A percentile compares a stretch with the other conserved stretches of the same genome.
Conservation (phyloP, 2,797 vertebrate species). For the Coracias cyanogaster region DNA sequence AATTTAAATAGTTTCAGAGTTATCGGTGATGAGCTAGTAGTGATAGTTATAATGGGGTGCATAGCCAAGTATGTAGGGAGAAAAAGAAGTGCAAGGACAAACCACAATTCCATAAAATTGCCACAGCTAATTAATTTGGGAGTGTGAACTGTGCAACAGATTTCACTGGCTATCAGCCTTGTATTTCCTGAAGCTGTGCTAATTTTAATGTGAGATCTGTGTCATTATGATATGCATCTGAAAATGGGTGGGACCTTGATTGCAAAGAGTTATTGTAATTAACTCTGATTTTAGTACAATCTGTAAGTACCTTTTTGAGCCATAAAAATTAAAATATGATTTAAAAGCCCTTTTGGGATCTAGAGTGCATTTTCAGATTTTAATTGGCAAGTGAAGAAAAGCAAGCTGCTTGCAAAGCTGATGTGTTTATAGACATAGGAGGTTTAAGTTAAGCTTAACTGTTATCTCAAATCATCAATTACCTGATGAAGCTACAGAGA, state of each 20-base stretch:
- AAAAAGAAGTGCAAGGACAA: neutral
- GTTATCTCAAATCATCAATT: neutral
- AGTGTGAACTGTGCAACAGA: neutral
- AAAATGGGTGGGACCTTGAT: conserved; percentile 34
- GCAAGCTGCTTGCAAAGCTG: neutral
- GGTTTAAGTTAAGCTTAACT: neutral
- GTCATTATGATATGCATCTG: neutral
- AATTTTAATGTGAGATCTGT: neutral
- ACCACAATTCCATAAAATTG: neutral
- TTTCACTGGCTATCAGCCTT: neutral
- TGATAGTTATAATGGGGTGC: neutral
- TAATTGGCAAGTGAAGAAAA: conserved; percentile 26
- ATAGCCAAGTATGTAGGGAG: neutral
- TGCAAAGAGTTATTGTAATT: conserved; percentile 40
- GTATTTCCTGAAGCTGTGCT: neutral
- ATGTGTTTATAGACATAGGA: neutral
- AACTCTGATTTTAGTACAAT: conserved; percentile 32
- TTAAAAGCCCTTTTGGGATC: conserved; percentile 19
- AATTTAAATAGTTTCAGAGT: neutral
- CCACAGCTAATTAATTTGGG: neutral
- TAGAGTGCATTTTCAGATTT: conserved; percentile 31
- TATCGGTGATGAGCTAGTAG: neutral
- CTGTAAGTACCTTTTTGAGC: conserved; percentile 39
- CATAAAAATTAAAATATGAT: conserved; percentile 44
- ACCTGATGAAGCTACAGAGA: neutral